These are phyloP conservation scores for Notodonta dromedarius DNA, from an alignment of 2,888 invertebrate species.

Conservation along the genomic window DNA sequence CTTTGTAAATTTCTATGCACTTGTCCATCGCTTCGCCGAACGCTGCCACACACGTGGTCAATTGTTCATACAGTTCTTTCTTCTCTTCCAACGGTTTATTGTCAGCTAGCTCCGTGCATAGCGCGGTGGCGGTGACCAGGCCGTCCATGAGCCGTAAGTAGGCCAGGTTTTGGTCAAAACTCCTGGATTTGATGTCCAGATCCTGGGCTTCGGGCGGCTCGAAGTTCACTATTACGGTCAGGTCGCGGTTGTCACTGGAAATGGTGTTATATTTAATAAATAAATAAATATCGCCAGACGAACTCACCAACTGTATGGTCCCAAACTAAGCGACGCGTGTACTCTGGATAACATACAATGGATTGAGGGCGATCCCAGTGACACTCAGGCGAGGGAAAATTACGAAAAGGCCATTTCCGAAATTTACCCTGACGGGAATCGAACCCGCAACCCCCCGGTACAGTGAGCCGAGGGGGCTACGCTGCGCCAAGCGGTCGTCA, in stretches of 20 bases:
- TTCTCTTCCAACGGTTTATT: slow-evolving; percentile 49
- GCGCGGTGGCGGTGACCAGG: slow-evolving; percentile 61
- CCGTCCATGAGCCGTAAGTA: slow-evolving; percentile 70
- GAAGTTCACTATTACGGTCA: slow-evolving; percentile 88
- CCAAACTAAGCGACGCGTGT: too few species aligned
- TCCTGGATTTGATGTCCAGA: slow-evolving; percentile 55
- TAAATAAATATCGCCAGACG: too few species aligned
- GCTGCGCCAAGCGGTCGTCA: too few species aligned
- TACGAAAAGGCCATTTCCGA: too few species aligned
- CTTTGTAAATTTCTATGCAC: slow-evolving; percentile 54
- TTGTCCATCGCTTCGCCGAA: slow-evolving; percentile 63
- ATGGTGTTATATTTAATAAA: not conserved
- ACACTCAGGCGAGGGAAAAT: too few species aligned
- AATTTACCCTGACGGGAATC: too few species aligned
- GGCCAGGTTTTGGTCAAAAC: slow-evolving; percentile 67
- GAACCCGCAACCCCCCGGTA: too few species aligned
- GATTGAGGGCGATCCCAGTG: too few species aligned
- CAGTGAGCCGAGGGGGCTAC: too few species aligned
- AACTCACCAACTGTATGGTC: too few species aligned
- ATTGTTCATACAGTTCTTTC: slow-evolving; percentile 52
- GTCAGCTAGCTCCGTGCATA: slow-evolving; percentile 68
- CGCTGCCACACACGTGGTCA: slow-evolving; percentile 58
- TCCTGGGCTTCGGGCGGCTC: slow-evolving; percentile 83
- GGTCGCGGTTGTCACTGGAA: slow-evolving; percentile 90
- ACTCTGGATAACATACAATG: too few species aligned